Base-by-base conservation (phyloP, 2,797 vertebrate genomes). In the Leptodactylus fallax region DNA sequence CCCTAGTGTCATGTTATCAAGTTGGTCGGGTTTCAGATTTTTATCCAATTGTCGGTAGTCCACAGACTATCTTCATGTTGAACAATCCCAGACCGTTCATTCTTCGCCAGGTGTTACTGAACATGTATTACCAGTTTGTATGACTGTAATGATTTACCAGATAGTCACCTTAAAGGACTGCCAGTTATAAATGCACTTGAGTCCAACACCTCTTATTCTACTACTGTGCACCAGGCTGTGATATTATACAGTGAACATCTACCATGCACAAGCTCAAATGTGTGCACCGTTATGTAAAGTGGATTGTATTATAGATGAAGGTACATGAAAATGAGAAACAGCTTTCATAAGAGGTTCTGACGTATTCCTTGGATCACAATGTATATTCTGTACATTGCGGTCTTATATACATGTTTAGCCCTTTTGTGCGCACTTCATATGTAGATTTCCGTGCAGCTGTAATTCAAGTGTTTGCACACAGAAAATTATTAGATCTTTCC, bases 401-500 rank as follows among this genome's bases (percentile, higher is more conserved):
- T 27, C 3, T n/a, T 21, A 74, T 47, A 3, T 72, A 0, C 17
- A n/a, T 7, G 45, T 51, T 71, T 45, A 13, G 72, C 12, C 47
- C 47, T 51, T 49, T n/a, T 51, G 19, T 12, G 19, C 2, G 47
- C 19, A 14, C 65, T 45, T n/a, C 19, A 3, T 45, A 16, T 55
- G 49, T 10, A 65, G 14, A 55, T 25, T 23, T 16, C 36, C 51
- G 21, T 25, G 4, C 17, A 21, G 19, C 17, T 58, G 27, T 74
- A 83, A 83, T 53, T 83, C 63, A 83, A 19, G 25, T 83, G 16
- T 55, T 55, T 53, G 23, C 25, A 27, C 81, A 25, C 45, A 55
- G 55, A 65, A 83, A 67, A 82, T 82, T 67, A 82, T 82, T 67
- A 67, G 60, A 51, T 49, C 25, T 83, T 82, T 82, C 17, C n/a